Evolutionary conservation across 2,797 vertebrate species (phyloP).

Genomic region (Gymnoscopelus microlampas): DNA sequence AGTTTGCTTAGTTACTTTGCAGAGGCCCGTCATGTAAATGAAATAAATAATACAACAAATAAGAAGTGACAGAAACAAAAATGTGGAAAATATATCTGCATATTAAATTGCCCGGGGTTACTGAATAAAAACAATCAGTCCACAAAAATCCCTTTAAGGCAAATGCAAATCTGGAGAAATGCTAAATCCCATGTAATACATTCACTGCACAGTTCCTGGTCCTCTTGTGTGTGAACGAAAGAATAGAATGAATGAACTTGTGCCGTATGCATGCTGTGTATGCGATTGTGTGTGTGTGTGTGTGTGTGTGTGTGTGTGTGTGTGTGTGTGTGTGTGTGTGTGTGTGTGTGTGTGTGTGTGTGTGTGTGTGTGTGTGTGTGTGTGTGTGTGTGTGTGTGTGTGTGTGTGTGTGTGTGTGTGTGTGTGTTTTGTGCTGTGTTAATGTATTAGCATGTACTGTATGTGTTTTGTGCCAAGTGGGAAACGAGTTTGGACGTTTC

Average conservation of each 20-base stretch:
- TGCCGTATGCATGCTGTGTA: slow-evolving; percentile 1
- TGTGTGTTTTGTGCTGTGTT: slow-evolving; percentile 19
- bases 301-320: slow-evolving; percentile 4
- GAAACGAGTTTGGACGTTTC: slow-evolving; percentile 66
- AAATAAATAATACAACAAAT: slow-evolving; percentile 81
- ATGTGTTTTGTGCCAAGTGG: slow-evolving; percentile 23
- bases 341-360: slow-evolving; percentile 9
- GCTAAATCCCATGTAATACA: slow-evolving; percentile 72
- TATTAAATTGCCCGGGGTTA: slow-evolving; percentile 69
- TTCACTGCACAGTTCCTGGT: slow-evolving; percentile 71
- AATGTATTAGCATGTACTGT: background rate
- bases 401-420: slow-evolving; percentile 17
- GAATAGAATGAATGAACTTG: background rate
- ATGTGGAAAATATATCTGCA: slow-evolving; percentile 67
- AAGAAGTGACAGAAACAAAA: slow-evolving; percentile 58
- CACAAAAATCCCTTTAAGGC: slow-evolving; percentile 78
- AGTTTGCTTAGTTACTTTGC: slow-evolving; percentile 57
- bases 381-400: slow-evolving; percentile 20
- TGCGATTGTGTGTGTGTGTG: background rate
- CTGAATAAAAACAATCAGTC: slow-evolving; percentile 66
- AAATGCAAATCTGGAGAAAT: slow-evolving; percentile 67
- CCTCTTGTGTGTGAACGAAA: slow-evolving; percentile 52
- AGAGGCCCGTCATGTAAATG: slow-evolving; percentile 72
- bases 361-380: slow-evolving; percentile 20
- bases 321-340: slow-evolving; percentile 3